A percentile compares a stretch with the other conserved stretches of the same genome.
Evolutionary conservation across 1,140 invertebrate species (phyloP).

Genomic region (Drosophila equinoxialis): DNA sequence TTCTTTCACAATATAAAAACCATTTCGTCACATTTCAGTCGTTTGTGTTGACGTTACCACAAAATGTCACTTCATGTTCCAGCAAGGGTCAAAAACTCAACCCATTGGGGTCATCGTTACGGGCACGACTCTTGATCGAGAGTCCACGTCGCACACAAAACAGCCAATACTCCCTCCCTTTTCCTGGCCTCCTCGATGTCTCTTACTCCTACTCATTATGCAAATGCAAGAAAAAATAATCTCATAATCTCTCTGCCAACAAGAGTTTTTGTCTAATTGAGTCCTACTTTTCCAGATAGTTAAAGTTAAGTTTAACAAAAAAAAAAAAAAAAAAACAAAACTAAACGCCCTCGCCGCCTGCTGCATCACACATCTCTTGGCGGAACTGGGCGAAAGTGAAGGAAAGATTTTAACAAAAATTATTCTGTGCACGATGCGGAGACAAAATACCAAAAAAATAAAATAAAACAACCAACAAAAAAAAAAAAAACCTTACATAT

Average conservation of each 20-base stretch:
- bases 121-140: background rate
- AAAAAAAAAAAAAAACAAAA: background rate
- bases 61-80: conserved; percentile 11
- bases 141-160: background rate
- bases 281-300: background rate
- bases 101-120: conserved; percentile 6
- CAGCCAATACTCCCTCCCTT: background rate
- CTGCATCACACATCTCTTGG: background rate
- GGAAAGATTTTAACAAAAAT: conserved; percentile 41
- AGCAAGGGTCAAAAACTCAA: conserved; percentile 6
- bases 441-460: conserved; percentile 46
- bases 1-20: background rate
- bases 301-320: background rate
- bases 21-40: conserved; percentile 5
- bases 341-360: background rate
- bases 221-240: conserved; percentile 9
- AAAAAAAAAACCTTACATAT: conserved; percentile 25
- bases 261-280: conserved; percentile 1
- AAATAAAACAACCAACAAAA: conserved; percentile 1
- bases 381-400: conserved; percentile 58
- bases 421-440: conserved; percentile 77
- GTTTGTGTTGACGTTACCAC: conserved; percentile 1
- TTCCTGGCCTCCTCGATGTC: background rate
- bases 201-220: conserved; percentile 5
- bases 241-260: background rate